Conservation (phyloP, 2,797 vertebrate species). For the Labeo calbasu region DNA sequence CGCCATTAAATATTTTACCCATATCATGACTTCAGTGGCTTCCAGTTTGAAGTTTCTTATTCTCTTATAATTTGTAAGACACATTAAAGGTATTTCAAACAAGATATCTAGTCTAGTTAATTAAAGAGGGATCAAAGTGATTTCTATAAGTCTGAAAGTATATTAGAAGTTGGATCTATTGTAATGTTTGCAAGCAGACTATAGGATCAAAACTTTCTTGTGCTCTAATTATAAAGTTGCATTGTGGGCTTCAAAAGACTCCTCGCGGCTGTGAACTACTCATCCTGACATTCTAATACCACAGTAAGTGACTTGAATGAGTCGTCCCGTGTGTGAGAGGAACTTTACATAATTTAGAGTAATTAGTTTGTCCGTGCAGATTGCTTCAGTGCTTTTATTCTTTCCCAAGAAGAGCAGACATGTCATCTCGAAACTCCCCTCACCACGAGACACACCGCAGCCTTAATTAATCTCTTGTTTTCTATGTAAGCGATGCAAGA, state of each 20-base stretch:
- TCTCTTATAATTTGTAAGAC: conserved; percentile 6
- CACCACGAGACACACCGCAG: conserved; percentile 25
- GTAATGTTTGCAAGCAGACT: conserved; percentile 36
- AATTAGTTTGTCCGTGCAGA: conserved; percentile 50
- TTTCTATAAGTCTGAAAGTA: conserved; percentile 24
- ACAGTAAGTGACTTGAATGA: conserved; percentile 35
- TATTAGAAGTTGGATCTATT: conserved; percentile 45
- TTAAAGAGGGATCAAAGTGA: conserved; percentile 46
- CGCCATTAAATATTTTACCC: background rate
- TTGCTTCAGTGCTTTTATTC: conserved; percentile 51
- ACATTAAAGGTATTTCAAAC: conserved; percentile 1
- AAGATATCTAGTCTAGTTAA: background rate
- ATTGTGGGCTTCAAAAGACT: conserved; percentile 44
- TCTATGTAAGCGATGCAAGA: conserved; percentile 42
- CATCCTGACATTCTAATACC: conserved; percentile 38
- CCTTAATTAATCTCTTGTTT: conserved; percentile 51
- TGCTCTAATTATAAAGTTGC: conserved; percentile 46
- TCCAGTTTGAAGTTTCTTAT: conserved; percentile 1
- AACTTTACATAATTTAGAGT: conserved; percentile 48
- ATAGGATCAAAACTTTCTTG: conserved; percentile 41
- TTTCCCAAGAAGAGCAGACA: conserved; percentile 38
- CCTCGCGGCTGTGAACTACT: conserved; percentile 24
- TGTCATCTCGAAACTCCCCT: conserved; percentile 36
- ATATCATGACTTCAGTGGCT: background rate
- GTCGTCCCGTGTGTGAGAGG: conserved; percentile 18